A percentile compares a stretch with the other conserved stretches of the same genome.
Conservation (phyloP, 2,797 vertebrate species). For the Myotis planiceps region DNA sequence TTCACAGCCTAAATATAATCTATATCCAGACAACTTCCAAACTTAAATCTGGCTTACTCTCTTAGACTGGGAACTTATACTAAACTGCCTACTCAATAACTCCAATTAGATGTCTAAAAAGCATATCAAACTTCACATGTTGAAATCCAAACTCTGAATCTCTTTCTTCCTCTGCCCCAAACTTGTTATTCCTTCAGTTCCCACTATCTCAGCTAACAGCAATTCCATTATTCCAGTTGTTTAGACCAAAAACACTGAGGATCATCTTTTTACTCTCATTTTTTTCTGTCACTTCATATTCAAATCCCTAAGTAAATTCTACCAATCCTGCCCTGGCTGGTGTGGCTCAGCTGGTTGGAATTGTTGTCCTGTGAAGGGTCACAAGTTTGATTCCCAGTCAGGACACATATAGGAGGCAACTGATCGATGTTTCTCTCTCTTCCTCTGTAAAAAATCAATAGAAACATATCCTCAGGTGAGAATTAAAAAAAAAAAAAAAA, state of each 20-base stretch:
- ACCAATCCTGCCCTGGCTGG: too few relatives aligned
- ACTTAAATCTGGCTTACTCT: background rate
- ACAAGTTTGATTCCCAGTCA: too few relatives aligned
- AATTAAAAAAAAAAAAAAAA: too few relatives aligned
- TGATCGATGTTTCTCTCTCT: too few relatives aligned
- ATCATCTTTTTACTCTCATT: slow-evolving; percentile 1
- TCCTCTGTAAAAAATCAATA: too few relatives aligned
- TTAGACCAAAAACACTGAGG: background rate
- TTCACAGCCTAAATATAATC: background rate
- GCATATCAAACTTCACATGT: background rate
- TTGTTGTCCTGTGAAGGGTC: too few relatives aligned
- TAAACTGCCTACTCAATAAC: background rate
- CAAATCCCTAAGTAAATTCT: background rate
- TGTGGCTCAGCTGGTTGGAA: too few relatives aligned
- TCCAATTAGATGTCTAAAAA: slow-evolving; percentile 12
- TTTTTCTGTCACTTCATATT: background rate
- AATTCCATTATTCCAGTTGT: slow-evolving; percentile 29
- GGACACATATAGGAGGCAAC: too few relatives aligned
- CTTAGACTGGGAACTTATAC: background rate
- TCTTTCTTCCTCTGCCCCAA: background rate
- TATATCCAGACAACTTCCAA: background rate
- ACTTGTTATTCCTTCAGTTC: background rate
- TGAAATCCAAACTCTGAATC: slow-evolving; percentile 13
- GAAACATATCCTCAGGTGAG: too few relatives aligned
- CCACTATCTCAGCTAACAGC: background rate